These are phyloP conservation scores for Aleadryas rufinucha DNA, from an alignment of 2,113 vertebrate genomes.

Conservation along the genomic window DNA sequence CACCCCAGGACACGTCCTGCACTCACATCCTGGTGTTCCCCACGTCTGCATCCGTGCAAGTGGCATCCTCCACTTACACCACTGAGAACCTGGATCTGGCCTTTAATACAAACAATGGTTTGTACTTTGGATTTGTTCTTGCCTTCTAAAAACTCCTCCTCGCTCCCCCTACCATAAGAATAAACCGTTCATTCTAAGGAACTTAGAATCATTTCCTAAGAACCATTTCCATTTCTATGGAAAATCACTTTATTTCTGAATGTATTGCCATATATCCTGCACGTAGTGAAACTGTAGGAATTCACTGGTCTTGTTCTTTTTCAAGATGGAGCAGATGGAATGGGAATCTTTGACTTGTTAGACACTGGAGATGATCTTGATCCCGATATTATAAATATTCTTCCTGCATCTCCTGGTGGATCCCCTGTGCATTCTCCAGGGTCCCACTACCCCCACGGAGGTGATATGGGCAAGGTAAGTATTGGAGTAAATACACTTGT, in stretches of 20 bases:
- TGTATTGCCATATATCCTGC: not conserved
- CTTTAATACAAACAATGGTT: constrained; percentile 94
- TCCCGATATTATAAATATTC: constrained; percentile 94
- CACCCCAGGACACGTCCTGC: constrained; percentile 96
- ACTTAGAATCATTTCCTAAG: too few species aligned
- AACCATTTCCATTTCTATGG: not conserved
- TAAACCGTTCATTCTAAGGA: not conserved
- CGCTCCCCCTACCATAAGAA: not conserved
- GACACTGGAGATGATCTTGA: constrained; percentile 90
- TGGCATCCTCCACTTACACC: constrained; percentile 87
- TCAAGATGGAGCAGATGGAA: constrained; percentile 90
- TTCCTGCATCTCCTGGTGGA: constrained; percentile 90
- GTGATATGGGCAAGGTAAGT: constrained; percentile 91
- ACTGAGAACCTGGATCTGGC: constrained; percentile 91
- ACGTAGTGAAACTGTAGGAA: not conserved
- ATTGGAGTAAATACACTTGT: not conserved
- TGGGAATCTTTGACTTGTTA: constrained; percentile 92
- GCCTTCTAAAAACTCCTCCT: not conserved
- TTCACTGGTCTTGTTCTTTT: constrained; percentile 5
- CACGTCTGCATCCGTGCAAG: constrained; percentile 94
- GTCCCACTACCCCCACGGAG: constrained; percentile 92
- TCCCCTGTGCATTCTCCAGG: constrained; percentile 95
- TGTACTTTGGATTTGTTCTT: not conserved
- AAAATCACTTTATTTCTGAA: not conserved
- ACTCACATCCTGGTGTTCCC: constrained; percentile 97